Evolutionary conservation across 2,113 vertebrate species (phyloP), one percentile per base, ranked within the genome.

Genomic region (Albula glossodonta): DNA sequence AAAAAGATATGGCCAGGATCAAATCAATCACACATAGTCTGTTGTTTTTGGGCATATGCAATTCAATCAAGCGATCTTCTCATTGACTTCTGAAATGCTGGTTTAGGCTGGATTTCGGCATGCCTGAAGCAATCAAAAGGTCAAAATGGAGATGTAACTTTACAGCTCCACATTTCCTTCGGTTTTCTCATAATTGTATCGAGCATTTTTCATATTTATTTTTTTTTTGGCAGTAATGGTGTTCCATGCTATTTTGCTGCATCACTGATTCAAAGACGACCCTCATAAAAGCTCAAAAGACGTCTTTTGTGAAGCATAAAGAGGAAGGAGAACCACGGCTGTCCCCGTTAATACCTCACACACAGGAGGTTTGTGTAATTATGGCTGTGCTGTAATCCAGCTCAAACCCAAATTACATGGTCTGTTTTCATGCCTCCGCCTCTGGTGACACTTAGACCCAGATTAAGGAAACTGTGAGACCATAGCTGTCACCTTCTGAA

Each of bases 381-480:
- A 81, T 11, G 50, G 19, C 80, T 2, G 11, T n/a, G 50, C 17
- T 19, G 52, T 81, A 81, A 81, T 81, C 80, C 51, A 81, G 51
- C 80, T 81, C 50, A 81, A 53, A 10, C 50, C 17, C 15, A 19
- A 81, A n/a, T 52, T 17, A 31, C 51, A 81, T 19, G 80, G 50
- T 11, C 79, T 52, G 49, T 52, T 81, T 81, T 81, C 80, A 53
- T 81, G 80, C 51, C 8, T 52, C 25, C 11, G 80, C 80, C 50
- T 81, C 8, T 51, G 25, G 15, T 81, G 80, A 81, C 80, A 74
- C 70, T 17, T 48, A 53, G 51, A 81, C 70, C n/a, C 17, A 53
- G 80, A 81, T 53, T 53, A 81, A 11, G 80, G 15, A 22, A 19
- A 81, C 51, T 81, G 17, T 53, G 50, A 81, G 79, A 52, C 79